Evolutionary conservation across 2,113 vertebrate species (phyloP).

Genomic region (Ptilonorhynchus violaceus): DNA sequence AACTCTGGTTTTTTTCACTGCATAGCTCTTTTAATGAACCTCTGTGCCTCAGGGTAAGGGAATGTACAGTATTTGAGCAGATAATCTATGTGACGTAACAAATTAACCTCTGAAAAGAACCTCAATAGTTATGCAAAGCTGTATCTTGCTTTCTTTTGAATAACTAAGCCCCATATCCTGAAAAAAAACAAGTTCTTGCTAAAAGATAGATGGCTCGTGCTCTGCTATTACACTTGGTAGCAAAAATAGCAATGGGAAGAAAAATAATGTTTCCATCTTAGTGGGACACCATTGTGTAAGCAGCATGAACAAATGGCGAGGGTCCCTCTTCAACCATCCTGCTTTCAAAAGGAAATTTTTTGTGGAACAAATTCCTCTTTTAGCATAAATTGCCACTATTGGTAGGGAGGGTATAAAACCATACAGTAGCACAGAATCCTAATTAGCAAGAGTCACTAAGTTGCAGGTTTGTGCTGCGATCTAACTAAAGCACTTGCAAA

Average conservation of each 20-base stretch:
- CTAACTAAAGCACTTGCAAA: not conserved
- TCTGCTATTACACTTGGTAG: not conserved
- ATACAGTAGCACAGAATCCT: not conserved
- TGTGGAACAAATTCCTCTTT: not conserved
- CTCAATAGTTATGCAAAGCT: slow-evolving; percentile 45
- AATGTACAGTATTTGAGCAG: slow-evolving; percentile 65
- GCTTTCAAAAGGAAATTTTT: not conserved
- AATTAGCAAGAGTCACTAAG: not conserved
- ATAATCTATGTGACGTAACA: slow-evolving; percentile 63
- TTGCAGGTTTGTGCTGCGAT: not conserved
- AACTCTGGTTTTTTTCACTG: slow-evolving; percentile 8
- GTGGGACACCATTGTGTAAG: not conserved
- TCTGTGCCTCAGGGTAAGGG: slow-evolving; percentile 45
- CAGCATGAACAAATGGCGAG: not conserved
- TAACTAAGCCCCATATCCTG: not conserved
- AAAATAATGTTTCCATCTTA: slow-evolving; percentile 1
- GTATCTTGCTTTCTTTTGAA: slow-evolving; percentile 32
- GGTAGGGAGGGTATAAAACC: not conserved
- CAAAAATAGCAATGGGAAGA: not conserved
- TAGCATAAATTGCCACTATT: not conserved
- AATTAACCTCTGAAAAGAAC: slow-evolving; percentile 65
- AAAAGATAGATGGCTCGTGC: not conserved
- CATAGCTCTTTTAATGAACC: slow-evolving; percentile 52
- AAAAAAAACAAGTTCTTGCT: not conserved
- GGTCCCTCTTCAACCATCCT: not conserved